Evolutionary conservation across 2,113 vertebrate genomes (phyloP), one percentile per base, ranked within the genome.

Genomic region (Podarcis cretensis): DNA sequence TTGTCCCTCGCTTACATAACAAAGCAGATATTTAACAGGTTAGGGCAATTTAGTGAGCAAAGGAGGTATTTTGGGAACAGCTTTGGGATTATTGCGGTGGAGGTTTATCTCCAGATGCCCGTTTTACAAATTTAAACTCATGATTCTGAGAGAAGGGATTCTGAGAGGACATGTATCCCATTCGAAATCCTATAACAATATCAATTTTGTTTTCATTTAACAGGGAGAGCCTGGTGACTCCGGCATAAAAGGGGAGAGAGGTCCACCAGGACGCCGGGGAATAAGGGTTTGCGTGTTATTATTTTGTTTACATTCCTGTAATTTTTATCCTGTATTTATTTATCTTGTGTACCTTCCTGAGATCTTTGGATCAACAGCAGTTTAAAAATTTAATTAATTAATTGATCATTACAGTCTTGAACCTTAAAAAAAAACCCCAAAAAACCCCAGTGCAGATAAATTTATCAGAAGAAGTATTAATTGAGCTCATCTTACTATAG

Each of bases 171-270:
- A 76, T 10, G 48, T 10, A 54, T 54, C 48, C 2, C 48, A 12
- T 54, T 54, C 35, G 35, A 40, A 2, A 59, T 10, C 40, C 59
- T 5, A 54, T 74, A n/a, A 69, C 66, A 86, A 8, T 54, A 5
- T 37, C 65, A 18, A 40, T 74, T n/a, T 3, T 80, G 89, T 1
- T 76, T 92, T 83, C 78, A 4, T 93, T 92, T 90, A 27, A 90
- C 84, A 97, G 96, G 97, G 97, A 80, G 94, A 96, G 23, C 69
- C 87, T 85, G 96, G 96, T 76, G 84, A 91, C 37, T 57, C 30
- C 23, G 97, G 96, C 30, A 57, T 6, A 6, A 96, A 94, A 88
- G 97, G 96, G 78, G 35, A 83, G 1, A 0, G 14, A 32, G 97
- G 96, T 35, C 79, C 80, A 37, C 9, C 57, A 1, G 96, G 95